These are phyloP conservation scores for Sarcophaga variegata DNA, from an alignment of 2,888 invertebrate species.

Conservation along the genomic window DNA sequence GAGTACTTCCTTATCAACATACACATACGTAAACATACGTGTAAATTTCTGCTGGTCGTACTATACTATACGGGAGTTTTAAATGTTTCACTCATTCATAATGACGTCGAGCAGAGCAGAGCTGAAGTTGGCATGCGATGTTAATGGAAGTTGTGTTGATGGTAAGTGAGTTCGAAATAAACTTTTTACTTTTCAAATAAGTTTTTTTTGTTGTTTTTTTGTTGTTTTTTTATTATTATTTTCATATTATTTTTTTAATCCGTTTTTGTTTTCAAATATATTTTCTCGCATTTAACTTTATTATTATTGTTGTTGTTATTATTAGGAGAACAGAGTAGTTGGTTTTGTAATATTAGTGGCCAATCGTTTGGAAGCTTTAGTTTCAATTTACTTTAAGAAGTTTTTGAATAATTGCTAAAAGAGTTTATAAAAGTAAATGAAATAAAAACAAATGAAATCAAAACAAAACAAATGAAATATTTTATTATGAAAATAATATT, in stretches of 20 bases:
- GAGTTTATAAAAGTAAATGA: conserved; percentile 12
- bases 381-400: conserved; percentile 53
- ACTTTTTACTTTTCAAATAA: conserved; percentile 22
- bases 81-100: conserved; percentile 27
- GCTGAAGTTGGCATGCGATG: not conserved
- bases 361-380: conserved; percentile 63
- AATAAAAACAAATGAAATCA: not conserved
- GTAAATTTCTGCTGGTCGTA: too few species aligned
- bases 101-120: not conserved
- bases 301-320: not conserved
- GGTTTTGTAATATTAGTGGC: conserved; percentile 25
- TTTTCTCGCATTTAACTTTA: conserved; percentile 6
- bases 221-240: not conserved
- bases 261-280: not conserved
- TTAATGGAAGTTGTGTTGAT: conserved; percentile 38
- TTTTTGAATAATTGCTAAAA: conserved; percentile 31
- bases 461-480: not conserved
- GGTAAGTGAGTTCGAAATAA: conserved; percentile 41
- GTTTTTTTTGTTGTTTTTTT: not conserved
- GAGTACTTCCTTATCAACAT: not conserved
- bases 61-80: not conserved
- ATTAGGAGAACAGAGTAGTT: too few species aligned
- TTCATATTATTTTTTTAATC: not conserved
- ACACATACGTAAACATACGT: not conserved
- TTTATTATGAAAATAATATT: not conserved